Evolutionary conservation across 53 echinoderm and acorn worm species (phyloP).

Genomic region (Echinometra lucunter): DNA sequence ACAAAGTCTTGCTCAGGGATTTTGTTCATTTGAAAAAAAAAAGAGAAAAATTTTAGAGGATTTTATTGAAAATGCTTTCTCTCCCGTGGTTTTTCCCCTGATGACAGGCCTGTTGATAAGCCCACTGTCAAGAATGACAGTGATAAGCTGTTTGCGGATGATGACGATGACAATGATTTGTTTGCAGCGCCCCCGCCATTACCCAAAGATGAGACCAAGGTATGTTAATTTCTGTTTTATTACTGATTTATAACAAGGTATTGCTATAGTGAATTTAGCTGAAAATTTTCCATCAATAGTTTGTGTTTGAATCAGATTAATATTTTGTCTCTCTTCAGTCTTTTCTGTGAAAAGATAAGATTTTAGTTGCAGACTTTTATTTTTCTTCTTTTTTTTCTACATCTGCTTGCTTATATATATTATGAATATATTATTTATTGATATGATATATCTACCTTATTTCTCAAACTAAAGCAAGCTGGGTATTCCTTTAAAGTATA

Average conservation of each 20-base stretch:
- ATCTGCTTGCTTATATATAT: too few relatives aligned
- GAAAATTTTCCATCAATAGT: too few relatives aligned
- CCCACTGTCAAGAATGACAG: slow-evolving; percentile 3
- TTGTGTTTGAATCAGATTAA: too few relatives aligned
- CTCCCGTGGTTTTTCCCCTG: slow-evolving; percentile 34
- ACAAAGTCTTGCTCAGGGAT: neutral
- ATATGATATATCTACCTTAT: neutral
- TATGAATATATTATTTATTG: neutral
- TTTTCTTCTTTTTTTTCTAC: too few relatives aligned
- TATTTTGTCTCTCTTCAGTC: neutral
- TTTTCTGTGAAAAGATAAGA: neutral
- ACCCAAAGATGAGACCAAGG: slow-evolving; percentile 64
- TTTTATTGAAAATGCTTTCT: slow-evolving; percentile 24
- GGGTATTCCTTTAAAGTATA: neutral
- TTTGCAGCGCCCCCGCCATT: slow-evolving; percentile 65
- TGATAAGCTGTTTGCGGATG: slow-evolving; percentile 67
- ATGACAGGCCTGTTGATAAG: slow-evolving; percentile 56
- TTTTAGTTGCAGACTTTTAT: too few relatives aligned
- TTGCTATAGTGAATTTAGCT: too few relatives aligned
- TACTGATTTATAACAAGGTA: neutral
- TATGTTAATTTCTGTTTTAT: neutral
- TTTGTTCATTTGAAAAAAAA: neutral
- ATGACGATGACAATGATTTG: slow-evolving; percentile 45
- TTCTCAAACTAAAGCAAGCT: neutral
- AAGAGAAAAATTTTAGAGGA: neutral